A percentile compares a stretch with the other conserved stretches of the same genome.
These are phyloP conservation scores for Cephus pygmeus DNA, from an alignment of 2,888 invertebrate species.

Conservation along the genomic window DNA sequence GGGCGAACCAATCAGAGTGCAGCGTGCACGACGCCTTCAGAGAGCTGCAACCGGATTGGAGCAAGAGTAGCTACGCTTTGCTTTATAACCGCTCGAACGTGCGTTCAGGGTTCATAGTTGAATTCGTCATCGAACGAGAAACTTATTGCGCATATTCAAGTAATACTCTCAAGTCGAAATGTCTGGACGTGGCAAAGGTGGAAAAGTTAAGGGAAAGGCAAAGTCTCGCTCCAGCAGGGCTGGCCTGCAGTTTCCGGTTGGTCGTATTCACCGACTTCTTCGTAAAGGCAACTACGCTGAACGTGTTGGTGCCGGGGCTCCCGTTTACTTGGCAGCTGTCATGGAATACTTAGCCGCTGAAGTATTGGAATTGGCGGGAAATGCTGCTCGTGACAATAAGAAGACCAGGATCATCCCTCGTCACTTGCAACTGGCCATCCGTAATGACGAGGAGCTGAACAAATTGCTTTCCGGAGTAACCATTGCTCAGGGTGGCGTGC, in stretches of 20 bases:
- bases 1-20: no score
- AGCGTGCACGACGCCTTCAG: no score
- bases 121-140: no score
- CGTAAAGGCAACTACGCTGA: constrained; percentile 74
- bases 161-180: no score
- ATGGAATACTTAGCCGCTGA: constrained; percentile 79
- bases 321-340: constrained; percentile 71
- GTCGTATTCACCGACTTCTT: constrained; percentile 72
- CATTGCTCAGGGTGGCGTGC: constrained; percentile 85
- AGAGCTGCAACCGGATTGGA: no score
- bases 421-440: constrained; percentile 73
- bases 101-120: no score
- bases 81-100: no score
- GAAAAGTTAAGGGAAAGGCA: no score
- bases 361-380: constrained; percentile 75
- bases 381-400: constrained; percentile 77
- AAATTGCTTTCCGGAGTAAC: constrained; percentile 80
- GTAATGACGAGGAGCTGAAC: constrained; percentile 86
- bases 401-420: constrained; percentile 68
- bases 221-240: constrained; percentile 58
- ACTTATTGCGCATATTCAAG: no score
- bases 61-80: no score
- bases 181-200: no score
- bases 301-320: constrained; percentile 69
- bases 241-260: constrained; percentile 73